These are phyloP conservation scores for Nibea albiflora DNA, from an alignment of 2,113 vertebrate genomes.

Conservation along the genomic window DNA sequence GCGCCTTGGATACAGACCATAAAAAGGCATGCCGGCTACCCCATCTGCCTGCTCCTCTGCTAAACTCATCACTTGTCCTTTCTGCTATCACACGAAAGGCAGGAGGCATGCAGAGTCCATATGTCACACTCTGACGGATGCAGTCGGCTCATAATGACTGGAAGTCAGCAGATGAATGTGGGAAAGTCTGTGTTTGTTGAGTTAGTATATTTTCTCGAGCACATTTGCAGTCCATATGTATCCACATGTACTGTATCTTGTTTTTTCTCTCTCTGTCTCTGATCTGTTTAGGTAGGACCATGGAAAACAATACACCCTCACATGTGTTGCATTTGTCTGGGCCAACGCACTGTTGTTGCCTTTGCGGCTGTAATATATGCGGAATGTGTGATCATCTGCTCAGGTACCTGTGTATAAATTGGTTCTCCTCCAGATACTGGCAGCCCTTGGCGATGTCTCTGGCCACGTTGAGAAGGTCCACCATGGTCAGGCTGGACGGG, in stretches of 20 bases:
- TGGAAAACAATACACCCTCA: neutral
- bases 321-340: neutral
- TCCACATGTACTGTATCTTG: neutral
- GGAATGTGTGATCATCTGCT: neutral
- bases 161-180: constrained; percentile 31
- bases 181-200: constrained; percentile 11
- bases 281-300: constrained; percentile 9
- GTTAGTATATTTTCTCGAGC: constrained; percentile 1
- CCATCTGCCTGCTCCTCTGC: constrained; percentile 62
- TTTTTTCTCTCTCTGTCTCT: constrained; percentile 3
- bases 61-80: constrained; percentile 65
- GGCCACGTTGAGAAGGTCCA: constrained; percentile 95
- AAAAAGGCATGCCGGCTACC: constrained; percentile 65
- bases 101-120: constrained; percentile 60
- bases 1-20: constrained; percentile 54
- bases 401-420: constrained; percentile 96
- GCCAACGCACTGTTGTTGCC: neutral
- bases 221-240: constrained; percentile 35
- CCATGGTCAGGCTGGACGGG: constrained; percentile 93
- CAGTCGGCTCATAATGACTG: constrained; percentile 24
- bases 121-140: constrained; percentile 52
- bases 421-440: constrained; percentile 98
- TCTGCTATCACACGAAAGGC: constrained; percentile 45
- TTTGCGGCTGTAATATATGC: neutral
- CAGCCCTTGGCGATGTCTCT: constrained; percentile 96